phyloP scores from a whole-genome alignment of 2,888 invertebrate genomes.

The Macrophya annulata region DNA sequence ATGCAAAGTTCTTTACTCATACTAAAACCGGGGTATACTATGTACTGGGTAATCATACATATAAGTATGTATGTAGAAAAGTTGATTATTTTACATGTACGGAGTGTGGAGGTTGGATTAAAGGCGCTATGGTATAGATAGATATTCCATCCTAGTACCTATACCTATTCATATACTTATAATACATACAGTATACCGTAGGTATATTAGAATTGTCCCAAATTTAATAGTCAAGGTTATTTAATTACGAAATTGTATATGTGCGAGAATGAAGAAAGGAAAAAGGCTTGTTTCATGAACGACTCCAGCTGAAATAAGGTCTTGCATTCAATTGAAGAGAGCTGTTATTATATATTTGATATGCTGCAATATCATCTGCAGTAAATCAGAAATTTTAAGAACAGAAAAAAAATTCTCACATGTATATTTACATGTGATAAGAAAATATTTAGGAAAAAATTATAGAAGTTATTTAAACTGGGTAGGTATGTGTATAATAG shows the following conservation, averaged over 20 bases:
- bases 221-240: conserved; percentile 32
- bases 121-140: neutral
- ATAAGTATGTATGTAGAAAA: no score
- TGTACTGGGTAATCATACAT: conserved; percentile 14
- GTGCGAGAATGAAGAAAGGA: neutral
- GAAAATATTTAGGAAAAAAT: no score
- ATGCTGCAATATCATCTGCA: no score
- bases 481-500: no score
- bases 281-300: neutral
- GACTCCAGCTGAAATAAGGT: neutral
- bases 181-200: neutral
- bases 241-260: conserved; percentile 24
- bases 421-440: no score
- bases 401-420: no score
- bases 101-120: neutral
- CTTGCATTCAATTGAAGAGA: neutral
- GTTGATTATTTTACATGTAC: no score
- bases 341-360: neutral
- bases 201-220: conserved; percentile 18
- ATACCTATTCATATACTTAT: neutral
- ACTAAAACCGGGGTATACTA: neutral
- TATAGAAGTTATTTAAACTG: no score
- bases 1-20: conserved; percentile 21
- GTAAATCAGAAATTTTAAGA: no score
- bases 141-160: neutral